Base-by-base conservation (phyloP, 2,888 invertebrate species). In the Ephialtes manifestator region DNA sequence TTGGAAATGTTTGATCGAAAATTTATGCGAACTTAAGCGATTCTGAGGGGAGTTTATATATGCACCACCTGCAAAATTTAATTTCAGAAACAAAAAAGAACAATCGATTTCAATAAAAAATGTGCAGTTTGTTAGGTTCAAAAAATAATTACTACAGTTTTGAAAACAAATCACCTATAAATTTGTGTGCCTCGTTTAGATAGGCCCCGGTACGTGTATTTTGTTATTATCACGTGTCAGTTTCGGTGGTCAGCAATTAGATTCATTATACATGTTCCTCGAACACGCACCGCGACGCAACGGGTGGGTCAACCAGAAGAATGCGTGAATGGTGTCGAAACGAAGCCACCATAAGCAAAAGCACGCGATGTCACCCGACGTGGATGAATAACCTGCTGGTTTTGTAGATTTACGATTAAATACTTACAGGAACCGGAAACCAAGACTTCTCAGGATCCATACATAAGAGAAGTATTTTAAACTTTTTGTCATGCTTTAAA, bases 191-290 rank as follows among this genome's bases (percentile, higher is more conserved):
- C 18, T 35, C 39, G 18, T 31, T 63, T 8, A 67, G 35, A 76
- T 48, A 60, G 39, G 65, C 31, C n/a, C 60, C 71, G 55, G 51
- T 67, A 68, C 48, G 53, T 70, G 48, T 63, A 65, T 84, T 71
- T 80, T 43, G 28, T 43, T 81, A 68, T 78, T 77, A 81, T 81
- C 81, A 74, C 80, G 53, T 81, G 77, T 55, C 81, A 71, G 71
- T 84, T 71, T 76, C 71, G 39, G 76, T 72, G 65, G 77, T 84
- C 81, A 81, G 77, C 81, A 74, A 76, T 81, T 78, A 78, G 71
- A 84, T 81, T 72, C 81, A 81, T 81, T 77, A 84, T 81, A 72
- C 84, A 84, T 81, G 76, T 46, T 77, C 58, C 51, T 46, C 55
- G 51, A 51, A 63, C 84, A 84, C 81, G 84, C 74, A 74, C 70